A percentile compares a stretch with the other conserved stretches of the same genome.
phyloP scores from a whole-genome alignment of 2,113 vertebrate species.

The Malurus melanocephalus region DNA sequence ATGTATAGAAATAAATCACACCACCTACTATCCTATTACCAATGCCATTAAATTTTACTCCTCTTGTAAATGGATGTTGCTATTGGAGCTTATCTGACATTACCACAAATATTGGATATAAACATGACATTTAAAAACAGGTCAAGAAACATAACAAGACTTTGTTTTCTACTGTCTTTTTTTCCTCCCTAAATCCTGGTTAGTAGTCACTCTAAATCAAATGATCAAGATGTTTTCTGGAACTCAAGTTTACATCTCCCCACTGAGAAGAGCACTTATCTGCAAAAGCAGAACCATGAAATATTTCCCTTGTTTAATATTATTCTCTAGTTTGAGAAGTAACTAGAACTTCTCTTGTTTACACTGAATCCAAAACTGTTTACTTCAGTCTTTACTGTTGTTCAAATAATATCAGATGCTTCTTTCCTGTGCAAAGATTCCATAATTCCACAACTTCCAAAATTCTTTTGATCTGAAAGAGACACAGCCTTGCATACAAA shows the following conservation, averaged over 20 bases:
- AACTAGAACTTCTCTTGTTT: not conserved
- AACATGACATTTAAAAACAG: not conserved
- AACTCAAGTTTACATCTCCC: not conserved
- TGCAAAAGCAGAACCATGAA: not conserved
- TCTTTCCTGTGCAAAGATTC: not conserved
- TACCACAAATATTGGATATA: not conserved
- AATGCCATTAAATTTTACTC: not conserved
- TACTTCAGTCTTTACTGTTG: not conserved
- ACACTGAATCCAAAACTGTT: not conserved
- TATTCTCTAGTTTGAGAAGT: not conserved
- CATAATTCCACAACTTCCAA: not conserved
- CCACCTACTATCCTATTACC: not conserved
- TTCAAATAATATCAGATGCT: not conserved
- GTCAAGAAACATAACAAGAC: not conserved
- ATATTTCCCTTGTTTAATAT: not conserved
- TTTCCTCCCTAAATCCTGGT: not conserved
- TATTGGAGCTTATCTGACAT: not conserved
- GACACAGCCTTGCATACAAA: not conserved
- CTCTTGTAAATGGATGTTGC: not conserved
- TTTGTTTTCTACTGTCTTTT: not conserved
- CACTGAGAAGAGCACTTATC: not conserved
- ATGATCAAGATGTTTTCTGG: not conserved
- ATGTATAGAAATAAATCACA: not conserved
- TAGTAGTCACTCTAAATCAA: not conserved
- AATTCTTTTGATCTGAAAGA: not conserved